phyloP scores from a whole-genome alignment of 1,140 invertebrate genomes.

The Brachionus paranguensis region DNA sequence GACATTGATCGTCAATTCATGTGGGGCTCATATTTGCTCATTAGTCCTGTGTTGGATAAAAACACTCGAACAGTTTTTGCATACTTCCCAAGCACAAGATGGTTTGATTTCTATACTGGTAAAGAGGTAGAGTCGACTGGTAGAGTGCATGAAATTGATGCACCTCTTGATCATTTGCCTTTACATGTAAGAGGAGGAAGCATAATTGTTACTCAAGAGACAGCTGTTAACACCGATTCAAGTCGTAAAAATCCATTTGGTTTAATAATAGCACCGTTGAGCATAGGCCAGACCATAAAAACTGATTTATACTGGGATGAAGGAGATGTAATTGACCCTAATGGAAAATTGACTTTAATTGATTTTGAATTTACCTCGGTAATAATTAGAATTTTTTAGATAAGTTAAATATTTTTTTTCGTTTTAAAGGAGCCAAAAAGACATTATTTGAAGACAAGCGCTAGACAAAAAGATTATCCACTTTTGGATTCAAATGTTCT shows the following conservation, averaged over 20 bases:
- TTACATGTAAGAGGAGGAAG: slow-evolving; percentile 53
- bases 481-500: background rate
- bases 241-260: slow-evolving; percentile 40
- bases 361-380: background rate
- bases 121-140: background rate
- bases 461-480: background rate
- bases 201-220: slow-evolving; percentile 51
- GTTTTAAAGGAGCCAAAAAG: background rate
- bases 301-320: slow-evolving; percentile 42
- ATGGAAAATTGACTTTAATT: background rate
- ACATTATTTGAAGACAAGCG: background rate
- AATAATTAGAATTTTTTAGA: background rate
- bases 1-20: slow-evolving; percentile 70
- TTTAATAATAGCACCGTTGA: slow-evolving; percentile 38
- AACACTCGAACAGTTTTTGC: slow-evolving; percentile 48
- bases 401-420: background rate
- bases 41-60: slow-evolving; percentile 68
- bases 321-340: slow-evolving; percentile 32
- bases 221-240: slow-evolving; percentile 42
- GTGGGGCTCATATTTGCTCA: slow-evolving; percentile 67
- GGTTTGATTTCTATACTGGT: slow-evolving; percentile 40
- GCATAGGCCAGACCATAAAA: background rate
- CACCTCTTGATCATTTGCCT: slow-evolving; percentile 47
- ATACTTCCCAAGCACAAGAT: slow-evolving; percentile 21
- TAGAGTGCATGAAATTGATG: slow-evolving; percentile 37